Evolutionary conservation across 1,140 invertebrate species (phyloP).

Genomic region (Dendrolimus punctatus): DNA sequence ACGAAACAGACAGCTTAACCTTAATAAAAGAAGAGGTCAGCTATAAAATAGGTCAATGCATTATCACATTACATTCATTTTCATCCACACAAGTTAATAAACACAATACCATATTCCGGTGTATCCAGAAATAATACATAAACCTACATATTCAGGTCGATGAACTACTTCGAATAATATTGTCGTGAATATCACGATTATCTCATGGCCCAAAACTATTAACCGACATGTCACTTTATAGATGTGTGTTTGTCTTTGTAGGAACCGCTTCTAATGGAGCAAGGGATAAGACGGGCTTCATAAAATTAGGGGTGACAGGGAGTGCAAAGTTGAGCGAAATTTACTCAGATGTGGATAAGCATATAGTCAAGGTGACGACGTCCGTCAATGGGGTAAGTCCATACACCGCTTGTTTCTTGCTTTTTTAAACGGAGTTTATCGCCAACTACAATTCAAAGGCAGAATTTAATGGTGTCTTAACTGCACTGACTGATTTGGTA

Average conservation of each 20-base stretch:
- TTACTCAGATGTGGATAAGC: neutral
- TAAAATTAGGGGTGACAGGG: slow-evolving; percentile 25
- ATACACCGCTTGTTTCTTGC: too few species aligned
- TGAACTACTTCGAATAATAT: slow-evolving; percentile 3
- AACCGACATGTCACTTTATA: slow-evolving; percentile 5
- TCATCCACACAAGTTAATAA: too few species aligned
- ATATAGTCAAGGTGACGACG: neutral
- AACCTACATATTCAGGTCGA: neutral
- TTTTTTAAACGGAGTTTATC: too few species aligned
- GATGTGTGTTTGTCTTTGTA: slow-evolving; percentile 1
- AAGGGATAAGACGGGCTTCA: slow-evolving; percentile 17
- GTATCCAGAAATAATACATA: neutral
- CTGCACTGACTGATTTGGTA: too few species aligned
- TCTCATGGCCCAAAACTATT: slow-evolving; percentile 14
- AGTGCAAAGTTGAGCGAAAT: slow-evolving; percentile 16
- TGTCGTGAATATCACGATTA: slow-evolving; percentile 6
- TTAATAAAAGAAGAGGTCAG: too few species aligned
- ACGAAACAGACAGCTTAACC: too few species aligned
- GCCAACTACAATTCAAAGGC: too few species aligned
- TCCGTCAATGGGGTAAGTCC: too few species aligned
- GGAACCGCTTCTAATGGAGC: slow-evolving; percentile 11
- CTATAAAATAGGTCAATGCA: too few species aligned
- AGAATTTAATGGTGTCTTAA: too few species aligned
- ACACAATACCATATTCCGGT: neutral
- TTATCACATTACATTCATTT: too few species aligned